Base-by-base conservation (phyloP, 2,888 invertebrate species). In the Hypsopygia costalis region DNA sequence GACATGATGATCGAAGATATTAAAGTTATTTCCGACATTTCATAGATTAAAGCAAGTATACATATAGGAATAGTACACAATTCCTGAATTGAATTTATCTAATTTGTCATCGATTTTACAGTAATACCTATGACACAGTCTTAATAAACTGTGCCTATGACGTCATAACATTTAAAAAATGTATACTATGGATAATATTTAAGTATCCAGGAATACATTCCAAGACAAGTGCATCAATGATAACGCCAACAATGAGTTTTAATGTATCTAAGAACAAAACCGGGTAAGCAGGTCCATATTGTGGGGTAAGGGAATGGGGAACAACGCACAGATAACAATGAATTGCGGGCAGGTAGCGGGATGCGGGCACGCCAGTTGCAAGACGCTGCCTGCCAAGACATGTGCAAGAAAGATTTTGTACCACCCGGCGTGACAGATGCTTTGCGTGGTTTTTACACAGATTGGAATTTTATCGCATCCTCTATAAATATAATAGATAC, bases 251-350 rank as follows among this genome's bases (percentile, higher is more conserved):
- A 74, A 69, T 65, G 57, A 55, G 44, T 52, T 58, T 67, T 67
- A 74, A 81, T 80, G 64, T 69, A 65, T 60, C 71, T 66, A 57
- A 69, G 68, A 78, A 83, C 76, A 81, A 80, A 75, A 73, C 69
- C 66, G 71, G 62, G 69, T 70, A 68, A 70, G 72, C 73, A 77
- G 74, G 76, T 77, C 66, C 56, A 59, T 53, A 69, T 81, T 81
- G 74, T 81, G 53, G 52, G 52, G 46, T 42, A 47, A 52, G 52
- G 45, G 43, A 58, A 48, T 54, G 52, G 66, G 66, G 63, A 56
- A 48, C 46, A 48, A n/a, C n/a, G 25, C 25, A 7, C 25, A 55
- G 55, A 61, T 51, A 75, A 83, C 81, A 83, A 82, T 79, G 64
- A 56, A 40, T 43, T 55, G 52, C 44, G 52, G 51, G 52, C 86